A percentile compares a stretch with the other conserved stretches of the same genome.
Conservation (phyloP, 2,113 vertebrate genomes). For the Ornithorhynchus anatinus region DNA sequence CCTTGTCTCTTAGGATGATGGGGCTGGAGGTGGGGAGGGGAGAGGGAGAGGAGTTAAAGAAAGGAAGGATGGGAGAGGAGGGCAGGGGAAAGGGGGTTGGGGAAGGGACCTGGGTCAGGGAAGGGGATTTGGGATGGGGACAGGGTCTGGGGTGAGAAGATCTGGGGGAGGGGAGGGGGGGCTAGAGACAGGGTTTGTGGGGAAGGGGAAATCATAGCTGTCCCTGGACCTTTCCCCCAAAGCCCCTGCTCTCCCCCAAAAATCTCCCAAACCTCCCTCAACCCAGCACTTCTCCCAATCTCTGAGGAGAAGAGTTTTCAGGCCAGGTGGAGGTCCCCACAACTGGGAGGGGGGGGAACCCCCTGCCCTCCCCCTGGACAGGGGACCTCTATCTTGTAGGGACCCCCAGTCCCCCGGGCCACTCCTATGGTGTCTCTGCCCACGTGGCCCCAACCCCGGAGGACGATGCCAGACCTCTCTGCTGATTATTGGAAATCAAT, state of each 20-base stretch:
- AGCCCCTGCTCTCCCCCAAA: background rate
- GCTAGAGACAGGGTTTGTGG: background rate
- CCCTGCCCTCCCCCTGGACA: too few relatives aligned
- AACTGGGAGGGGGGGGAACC: too few relatives aligned
- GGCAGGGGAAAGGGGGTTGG: background rate
- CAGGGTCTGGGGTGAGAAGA: background rate
- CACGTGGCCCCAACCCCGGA: too few relatives aligned
- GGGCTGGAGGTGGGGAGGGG: background rate
- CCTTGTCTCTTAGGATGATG: too few relatives aligned
- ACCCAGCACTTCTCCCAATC: background rate
- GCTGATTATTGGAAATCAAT: constrained; percentile 48
- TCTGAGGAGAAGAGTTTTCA: too few relatives aligned
- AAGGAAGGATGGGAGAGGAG: background rate
- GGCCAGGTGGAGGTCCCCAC: too few relatives aligned
- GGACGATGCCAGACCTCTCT: constrained; percentile 22
- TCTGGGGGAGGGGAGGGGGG: background rate
- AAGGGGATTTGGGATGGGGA: background rate
- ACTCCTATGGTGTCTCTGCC: too few relatives aligned
- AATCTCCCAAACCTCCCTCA: background rate
- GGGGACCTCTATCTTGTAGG: too few relatives aligned
- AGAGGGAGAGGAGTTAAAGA: background rate
- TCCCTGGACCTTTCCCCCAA: too few relatives aligned
- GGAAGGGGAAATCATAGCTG: too few relatives aligned
- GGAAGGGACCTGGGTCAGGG: too few relatives aligned
- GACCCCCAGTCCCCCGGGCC: too few relatives aligned